Conservation (phyloP, 2,888 invertebrate genomes). For the Monopis laevigella region DNA sequence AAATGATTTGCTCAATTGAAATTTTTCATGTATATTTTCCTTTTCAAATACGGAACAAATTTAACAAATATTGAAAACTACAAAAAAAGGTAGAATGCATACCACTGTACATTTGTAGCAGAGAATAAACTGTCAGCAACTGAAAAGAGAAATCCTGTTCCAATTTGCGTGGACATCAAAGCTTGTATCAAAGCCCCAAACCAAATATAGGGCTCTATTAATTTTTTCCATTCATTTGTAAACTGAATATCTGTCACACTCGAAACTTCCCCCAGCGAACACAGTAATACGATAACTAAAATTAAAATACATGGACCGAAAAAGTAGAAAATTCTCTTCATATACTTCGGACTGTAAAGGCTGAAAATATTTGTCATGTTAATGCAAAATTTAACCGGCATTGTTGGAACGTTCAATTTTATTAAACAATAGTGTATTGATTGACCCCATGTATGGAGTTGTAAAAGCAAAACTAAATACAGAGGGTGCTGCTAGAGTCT, state of each 20-base stretch:
- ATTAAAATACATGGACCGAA: conserved; percentile 31
- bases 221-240: conserved; percentile 36
- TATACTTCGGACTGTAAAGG: conserved; percentile 43
- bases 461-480: no score
- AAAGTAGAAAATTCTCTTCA: conserved; percentile 41
- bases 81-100: no score
- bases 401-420: no score
- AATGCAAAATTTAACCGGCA: no score
- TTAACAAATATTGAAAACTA: no score
- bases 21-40: no score
- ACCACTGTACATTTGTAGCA: conserved; percentile 44
- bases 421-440: no score
- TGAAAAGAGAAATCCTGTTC: conserved; percentile 44
- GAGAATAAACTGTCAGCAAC: conserved; percentile 43
- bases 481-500: no score
- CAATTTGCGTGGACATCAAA: conserved; percentile 38
- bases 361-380: conserved; percentile 33
- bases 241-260: conserved; percentile 22
- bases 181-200: conserved; percentile 39
- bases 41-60: no score
- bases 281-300: conserved; percentile 26
- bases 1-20: no score
- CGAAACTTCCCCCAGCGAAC: conserved; percentile 28
- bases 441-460: no score
- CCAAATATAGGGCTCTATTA: conserved; percentile 38